phyloP scores from a whole-genome alignment of 1,140 invertebrate genomes.

The Sogatella furcifera region DNA sequence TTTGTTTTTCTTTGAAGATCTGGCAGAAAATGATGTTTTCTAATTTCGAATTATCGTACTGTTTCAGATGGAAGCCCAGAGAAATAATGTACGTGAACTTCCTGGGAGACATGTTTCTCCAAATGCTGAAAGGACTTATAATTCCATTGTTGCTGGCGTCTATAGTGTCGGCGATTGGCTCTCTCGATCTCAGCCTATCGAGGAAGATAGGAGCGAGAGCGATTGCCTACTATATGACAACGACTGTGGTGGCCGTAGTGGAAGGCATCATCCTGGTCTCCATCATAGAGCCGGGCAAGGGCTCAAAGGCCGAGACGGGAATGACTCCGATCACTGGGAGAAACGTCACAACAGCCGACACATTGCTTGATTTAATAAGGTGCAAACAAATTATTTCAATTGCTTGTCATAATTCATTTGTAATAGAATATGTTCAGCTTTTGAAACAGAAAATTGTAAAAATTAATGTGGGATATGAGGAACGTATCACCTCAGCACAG shows the following conservation, averaged over 20 bases:
- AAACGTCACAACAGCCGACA: slow-evolving; percentile 65
- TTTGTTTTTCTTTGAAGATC: no score
- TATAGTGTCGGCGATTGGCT: slow-evolving; percentile 79
- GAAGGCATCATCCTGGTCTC: slow-evolving; percentile 26
- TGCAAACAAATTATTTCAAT: no score
- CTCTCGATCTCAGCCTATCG: slow-evolving; percentile 31
- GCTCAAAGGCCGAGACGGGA: slow-evolving; percentile 16
- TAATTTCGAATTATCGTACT: neutral
- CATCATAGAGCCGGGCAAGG: slow-evolving; percentile 25
- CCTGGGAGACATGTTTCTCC: slow-evolving; percentile 74
- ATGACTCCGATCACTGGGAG: slow-evolving; percentile 23
- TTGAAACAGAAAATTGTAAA: no score
- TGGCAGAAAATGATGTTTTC: no score
- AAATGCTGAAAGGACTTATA: slow-evolving; percentile 83
- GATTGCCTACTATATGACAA: slow-evolving; percentile 23
- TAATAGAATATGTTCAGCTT: no score
- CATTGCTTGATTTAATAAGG: slow-evolving; percentile 65
- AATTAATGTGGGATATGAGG: no score
- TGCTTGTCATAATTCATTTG: neutral
- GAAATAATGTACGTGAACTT: slow-evolving; percentile 83
- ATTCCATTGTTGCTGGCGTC: slow-evolving; percentile 79
- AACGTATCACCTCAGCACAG: no score
- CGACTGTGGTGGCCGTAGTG: slow-evolving; percentile 24
- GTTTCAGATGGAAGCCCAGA: slow-evolving; percentile 48
- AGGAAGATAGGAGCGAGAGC: slow-evolving; percentile 25